A percentile compares a stretch with the other conserved stretches of the same genome.
These are phyloP conservation scores for Microcebus tavaratra DNA, from an alignment of 2,113 vertebrate species.

Conservation along the genomic window DNA sequence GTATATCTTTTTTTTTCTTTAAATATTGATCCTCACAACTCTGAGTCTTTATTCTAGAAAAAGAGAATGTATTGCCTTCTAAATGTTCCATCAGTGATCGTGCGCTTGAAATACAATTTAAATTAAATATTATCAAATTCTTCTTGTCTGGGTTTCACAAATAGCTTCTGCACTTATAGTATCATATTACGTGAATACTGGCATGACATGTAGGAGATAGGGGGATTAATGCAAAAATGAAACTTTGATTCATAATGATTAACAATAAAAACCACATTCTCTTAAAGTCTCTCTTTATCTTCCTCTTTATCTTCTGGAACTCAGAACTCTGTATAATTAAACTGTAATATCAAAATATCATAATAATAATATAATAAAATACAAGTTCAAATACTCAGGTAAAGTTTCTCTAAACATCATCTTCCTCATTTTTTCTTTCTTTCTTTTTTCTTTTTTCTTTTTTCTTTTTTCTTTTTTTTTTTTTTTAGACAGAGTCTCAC, in stretches of 20 bases:
- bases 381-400: not conserved
- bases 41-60: not conserved
- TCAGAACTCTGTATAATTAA: conserved; percentile 35
- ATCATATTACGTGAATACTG: not conserved
- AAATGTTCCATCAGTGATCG: not conserved
- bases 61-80: not conserved
- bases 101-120: not conserved
- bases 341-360: not conserved
- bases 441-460: not conserved
- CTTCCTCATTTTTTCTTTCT: not conserved
- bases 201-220: not conserved
- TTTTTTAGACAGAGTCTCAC: too few species aligned
- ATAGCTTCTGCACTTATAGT: not conserved
- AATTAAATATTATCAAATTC: not conserved
- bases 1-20: not conserved
- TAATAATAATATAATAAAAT: not conserved
- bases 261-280: not conserved
- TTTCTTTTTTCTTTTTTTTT: too few species aligned
- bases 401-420: not conserved
- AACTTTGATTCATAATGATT: not conserved
- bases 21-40: not conserved
- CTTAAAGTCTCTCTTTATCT: not conserved
- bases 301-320: not conserved
- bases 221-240: not conserved
- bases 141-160: not conserved